Evolutionary conservation across 2,888 invertebrate genomes (phyloP).

Genomic region (Micoletzkya japonica): DNA sequence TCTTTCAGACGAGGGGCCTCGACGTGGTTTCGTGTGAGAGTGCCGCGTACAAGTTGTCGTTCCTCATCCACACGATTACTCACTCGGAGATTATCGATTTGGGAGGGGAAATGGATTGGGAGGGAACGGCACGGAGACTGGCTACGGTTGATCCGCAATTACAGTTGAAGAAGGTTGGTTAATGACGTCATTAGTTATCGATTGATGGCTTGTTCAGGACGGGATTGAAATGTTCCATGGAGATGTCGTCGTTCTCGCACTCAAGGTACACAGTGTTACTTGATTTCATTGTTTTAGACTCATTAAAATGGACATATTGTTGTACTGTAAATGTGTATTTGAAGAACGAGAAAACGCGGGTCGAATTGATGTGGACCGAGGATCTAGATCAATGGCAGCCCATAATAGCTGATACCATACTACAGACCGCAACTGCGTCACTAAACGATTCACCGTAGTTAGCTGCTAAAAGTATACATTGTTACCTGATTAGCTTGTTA

Average conservation of each 20-base stretch:
- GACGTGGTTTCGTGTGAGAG: slow-evolving; percentile 45
- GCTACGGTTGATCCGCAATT: slow-evolving; percentile 42
- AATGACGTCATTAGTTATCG: background rate
- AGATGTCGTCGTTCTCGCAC: slow-evolving; percentile 44
- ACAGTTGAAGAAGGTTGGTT: slow-evolving; percentile 46
- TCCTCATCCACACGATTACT: slow-evolving; percentile 42
- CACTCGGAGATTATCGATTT: slow-evolving; percentile 39
- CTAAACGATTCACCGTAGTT: background rate
- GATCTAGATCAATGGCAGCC: slow-evolving; percentile 47
- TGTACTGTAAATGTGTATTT: background rate
- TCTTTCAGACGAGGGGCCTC: slow-evolving; percentile 33
- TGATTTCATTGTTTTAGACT: background rate
- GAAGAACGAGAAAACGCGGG: slow-evolving; percentile 31
- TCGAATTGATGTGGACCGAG: slow-evolving; percentile 60
- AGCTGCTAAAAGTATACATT: too few relatives aligned
- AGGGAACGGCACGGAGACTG: slow-evolving; percentile 2
- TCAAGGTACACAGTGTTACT: slow-evolving; percentile 15
- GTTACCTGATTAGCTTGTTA: too few relatives aligned
- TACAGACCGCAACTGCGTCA: background rate
- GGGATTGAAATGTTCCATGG: slow-evolving; percentile 60
- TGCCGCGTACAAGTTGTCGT: slow-evolving; percentile 41
- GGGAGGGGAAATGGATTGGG: background rate
- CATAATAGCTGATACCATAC: slow-evolving; percentile 32
- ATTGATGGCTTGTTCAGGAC: slow-evolving; percentile 38
- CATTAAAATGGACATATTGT: background rate